Conservation (phyloP, 2,888 invertebrate species). For the Tridacna gigas region DNA sequence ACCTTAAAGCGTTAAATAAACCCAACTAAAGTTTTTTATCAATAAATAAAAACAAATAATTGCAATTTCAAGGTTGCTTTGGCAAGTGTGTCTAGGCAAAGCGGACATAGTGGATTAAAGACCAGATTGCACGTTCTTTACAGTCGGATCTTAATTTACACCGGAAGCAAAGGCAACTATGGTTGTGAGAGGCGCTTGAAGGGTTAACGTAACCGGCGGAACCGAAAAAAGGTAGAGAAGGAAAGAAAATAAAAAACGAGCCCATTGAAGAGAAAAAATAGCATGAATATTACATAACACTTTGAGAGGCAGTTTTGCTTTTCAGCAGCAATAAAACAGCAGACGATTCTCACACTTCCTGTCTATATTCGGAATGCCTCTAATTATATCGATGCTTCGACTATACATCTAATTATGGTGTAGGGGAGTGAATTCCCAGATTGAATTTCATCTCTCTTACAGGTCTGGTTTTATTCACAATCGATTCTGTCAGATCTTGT, state of each 20-base stretch:
- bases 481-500: neutral
- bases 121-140: no score
- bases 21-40: no score
- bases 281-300: neutral
- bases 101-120: no score
- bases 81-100: no score
- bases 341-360: constrained; percentile 20
- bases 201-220: no score
- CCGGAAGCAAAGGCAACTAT: no score
- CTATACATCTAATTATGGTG: constrained; percentile 16
- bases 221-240: neutral
- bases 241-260: neutral
- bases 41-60: no score
- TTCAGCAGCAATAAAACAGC: neutral
- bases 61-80: no score
- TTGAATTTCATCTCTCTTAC: neutral
- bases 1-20: no score
- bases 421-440: constrained; percentile 12
- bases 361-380: constrained; percentile 25
- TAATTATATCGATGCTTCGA: neutral
- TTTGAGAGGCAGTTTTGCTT: constrained; percentile 5
- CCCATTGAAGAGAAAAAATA: no score
- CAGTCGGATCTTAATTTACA: no score
- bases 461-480: neutral
- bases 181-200: no score